Percentiles rank a stretch among this genome's conserved stretches.
These are phyloP conservation scores for Clarias fuscus DNA, from an alignment of 2,797 vertebrate species.

Conservation along the genomic window DNA sequence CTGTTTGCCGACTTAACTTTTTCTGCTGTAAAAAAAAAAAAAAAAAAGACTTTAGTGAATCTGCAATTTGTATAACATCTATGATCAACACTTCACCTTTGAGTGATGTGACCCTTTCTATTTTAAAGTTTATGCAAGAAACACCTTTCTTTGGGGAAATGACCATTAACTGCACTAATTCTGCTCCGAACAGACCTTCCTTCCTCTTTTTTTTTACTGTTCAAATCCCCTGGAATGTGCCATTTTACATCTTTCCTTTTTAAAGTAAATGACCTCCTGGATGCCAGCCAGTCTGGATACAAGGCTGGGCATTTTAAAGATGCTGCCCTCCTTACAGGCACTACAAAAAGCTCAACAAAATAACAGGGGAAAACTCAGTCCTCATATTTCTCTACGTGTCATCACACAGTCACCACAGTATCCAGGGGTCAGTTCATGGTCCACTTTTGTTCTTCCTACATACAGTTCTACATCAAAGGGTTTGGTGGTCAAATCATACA, in stretches of 20 bases:
- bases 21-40: background rate
- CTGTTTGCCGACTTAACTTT: background rate
- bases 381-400: background rate
- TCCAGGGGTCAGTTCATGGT: background rate
- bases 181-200: background rate
- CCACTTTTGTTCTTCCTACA: constrained; percentile 3
- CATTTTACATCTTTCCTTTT: constrained; percentile 3
- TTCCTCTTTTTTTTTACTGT: background rate
- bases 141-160: background rate
- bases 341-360: background rate
- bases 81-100: background rate
- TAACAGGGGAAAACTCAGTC: background rate
- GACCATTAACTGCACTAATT: background rate
- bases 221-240: background rate
- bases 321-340: background rate
- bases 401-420: background rate
- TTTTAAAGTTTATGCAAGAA: background rate
- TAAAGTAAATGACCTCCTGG: constrained; percentile 3
- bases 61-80: background rate
- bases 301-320: background rate
- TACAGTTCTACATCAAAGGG: background rate
- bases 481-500: background rate
- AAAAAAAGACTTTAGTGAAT: background rate
- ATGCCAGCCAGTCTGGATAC: background rate
- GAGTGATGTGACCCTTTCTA: background rate